phyloP scores from a whole-genome alignment of 2,113 vertebrate species.

The Coptodon bakossiorum region DNA sequence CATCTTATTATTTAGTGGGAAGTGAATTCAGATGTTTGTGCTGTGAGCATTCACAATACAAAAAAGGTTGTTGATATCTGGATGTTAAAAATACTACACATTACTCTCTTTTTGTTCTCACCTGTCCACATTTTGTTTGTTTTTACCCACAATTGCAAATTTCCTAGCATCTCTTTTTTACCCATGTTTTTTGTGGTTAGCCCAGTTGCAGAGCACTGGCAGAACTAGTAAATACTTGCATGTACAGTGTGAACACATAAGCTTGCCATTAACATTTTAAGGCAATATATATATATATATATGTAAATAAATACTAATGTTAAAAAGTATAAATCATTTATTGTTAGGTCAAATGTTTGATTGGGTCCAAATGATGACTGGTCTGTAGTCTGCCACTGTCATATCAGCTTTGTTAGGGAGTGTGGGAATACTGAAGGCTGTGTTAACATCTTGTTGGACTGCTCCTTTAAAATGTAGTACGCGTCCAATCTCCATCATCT shows the following conservation, averaged over 20 bases:
- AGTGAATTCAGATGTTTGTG: neutral
- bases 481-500: accelerated
- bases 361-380: neutral
- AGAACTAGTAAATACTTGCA: neutral
- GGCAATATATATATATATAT: neutral
- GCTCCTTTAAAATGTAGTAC: neutral
- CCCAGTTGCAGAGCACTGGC: neutral
- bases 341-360: neutral
- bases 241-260: neutral
- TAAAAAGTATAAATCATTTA: neutral
- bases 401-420: neutral
- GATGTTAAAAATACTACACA: neutral
- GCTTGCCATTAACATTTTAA: neutral
- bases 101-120: neutral
- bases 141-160: neutral
- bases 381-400: neutral
- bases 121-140: neutral
- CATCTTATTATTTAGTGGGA: neutral
- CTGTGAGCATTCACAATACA: neutral
- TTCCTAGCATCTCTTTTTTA: neutral
- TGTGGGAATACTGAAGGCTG: neutral
- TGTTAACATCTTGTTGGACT: neutral
- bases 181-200: neutral
- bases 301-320: neutral
- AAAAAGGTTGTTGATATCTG: neutral